Base-by-base conservation (phyloP, 1,140 invertebrate species). In the Ceratina calcarata region DNA sequence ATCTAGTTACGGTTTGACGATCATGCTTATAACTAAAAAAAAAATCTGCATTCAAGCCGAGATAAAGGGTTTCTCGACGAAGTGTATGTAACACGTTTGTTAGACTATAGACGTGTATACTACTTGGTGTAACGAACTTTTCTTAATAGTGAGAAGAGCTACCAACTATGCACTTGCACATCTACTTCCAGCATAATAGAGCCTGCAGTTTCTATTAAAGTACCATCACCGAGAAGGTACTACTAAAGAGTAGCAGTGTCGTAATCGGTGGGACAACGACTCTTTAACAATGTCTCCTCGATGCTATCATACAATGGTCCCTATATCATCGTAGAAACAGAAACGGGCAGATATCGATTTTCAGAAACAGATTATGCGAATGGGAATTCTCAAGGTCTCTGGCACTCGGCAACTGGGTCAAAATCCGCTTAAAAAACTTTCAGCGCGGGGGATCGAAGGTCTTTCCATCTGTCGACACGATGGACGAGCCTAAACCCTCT, bases 381-480 rank as follows among this genome's bases (percentile, higher is more conserved):
- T 10, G 37, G 37, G 10, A 45, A 10, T 45, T 45, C 37, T 45
- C 37, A 45, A 45, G 37, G 37, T 45, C 37, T 45, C 8, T 45
- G 72, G 69, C 57, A 37, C 18, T 60, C 45, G 27, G 32, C 18
- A 49, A 62, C 66, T 49, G n/a, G 75, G 60, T 70, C 75, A 68
- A 58, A 80, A 81, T 84, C 79, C 82, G 68, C 74, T 84, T 84
- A 86, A 88, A 89, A 45, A 45, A 45, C 6, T 87, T 88, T 86
- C 81, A 89, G 37, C 83, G 37, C 83, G n/a, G 18, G 16, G 51
- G 53, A 20, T 68, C 71, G 70, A 82, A 20, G 20, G 57, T 20
- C 16, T 60, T 22, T 60, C 10, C 57, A 20, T 60, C 57, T n/a
- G 18, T 10, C 20, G 18, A 27, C 20, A 16, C 66, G 32, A 18